Conservation (phyloP, 2,797 vertebrate genomes). For the Sebastes nivosus region DNA sequence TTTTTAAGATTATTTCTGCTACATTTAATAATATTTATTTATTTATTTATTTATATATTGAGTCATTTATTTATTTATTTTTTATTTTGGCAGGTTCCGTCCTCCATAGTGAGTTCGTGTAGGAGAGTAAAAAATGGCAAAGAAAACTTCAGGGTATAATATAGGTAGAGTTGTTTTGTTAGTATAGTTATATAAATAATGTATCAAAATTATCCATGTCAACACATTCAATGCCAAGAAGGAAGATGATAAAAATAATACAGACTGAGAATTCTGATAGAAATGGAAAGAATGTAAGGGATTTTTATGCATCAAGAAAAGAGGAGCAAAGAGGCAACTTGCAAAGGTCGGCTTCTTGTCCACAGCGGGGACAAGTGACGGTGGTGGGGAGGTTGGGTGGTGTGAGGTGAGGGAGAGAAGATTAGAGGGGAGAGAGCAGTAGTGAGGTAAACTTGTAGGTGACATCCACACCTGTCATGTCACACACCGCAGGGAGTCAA, state of each 20-base stretch:
- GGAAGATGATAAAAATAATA: background rate
- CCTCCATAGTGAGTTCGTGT: too few relatives aligned
- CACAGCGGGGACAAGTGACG: slow-evolving; percentile 3
- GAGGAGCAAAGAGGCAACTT: slow-evolving; percentile 9
- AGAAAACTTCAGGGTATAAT: background rate
- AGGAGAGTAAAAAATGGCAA: background rate
- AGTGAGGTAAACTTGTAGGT: slow-evolving; percentile 47
- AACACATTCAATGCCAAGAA: background rate
- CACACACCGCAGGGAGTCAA: slow-evolving; percentile 39
- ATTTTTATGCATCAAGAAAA: background rate
- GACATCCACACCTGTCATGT: slow-evolving; percentile 67
- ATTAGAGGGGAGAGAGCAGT: slow-evolving; percentile 36
- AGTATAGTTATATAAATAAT: too few relatives aligned
- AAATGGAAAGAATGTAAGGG: background rate
- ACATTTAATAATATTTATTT: too few relatives aligned
- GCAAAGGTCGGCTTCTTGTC: slow-evolving; percentile 41
- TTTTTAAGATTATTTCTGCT: too few relatives aligned
- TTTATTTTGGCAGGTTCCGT: too few relatives aligned
- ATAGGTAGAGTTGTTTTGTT: background rate
- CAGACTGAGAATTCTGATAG: background rate
- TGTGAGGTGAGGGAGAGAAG: background rate
- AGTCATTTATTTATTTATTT: too few relatives aligned
- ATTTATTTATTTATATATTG: too few relatives aligned
- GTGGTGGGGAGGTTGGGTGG: background rate
- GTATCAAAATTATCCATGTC: background rate